Evolutionary conservation across 2,888 invertebrate species (phyloP), one percentile per base, ranked within the genome.

Genomic region (Dimorphilus gyrociliatus): DNA sequence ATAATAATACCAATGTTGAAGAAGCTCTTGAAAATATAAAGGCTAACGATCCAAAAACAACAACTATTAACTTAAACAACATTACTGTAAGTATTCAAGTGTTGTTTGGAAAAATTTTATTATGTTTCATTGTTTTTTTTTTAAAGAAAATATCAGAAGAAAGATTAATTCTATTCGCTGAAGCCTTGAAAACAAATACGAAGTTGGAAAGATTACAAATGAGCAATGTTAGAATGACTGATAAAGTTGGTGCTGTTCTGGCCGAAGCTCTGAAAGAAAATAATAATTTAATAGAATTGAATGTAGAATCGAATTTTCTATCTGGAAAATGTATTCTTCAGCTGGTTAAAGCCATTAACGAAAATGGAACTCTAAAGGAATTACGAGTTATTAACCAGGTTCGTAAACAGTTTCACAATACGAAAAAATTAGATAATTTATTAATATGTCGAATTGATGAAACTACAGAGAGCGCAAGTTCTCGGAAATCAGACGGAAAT

Each of bases 331-430:
- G 79, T 38, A 72, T 94, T 54, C 79, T 88, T 43, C 74, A 73
- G 62, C 71, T 97, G 43, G 73, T 92, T 37, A 76, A 76, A 62
- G 73, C 86, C 32, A 72, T 94, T 55, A 74, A 90, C 40, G 74
- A 76, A 51, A 80, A 81, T 48, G 78, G 80, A 62, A 73, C 75
- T 38, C 74, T 92, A 28, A 81, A 85, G 66, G 92, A 94, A 69
- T 84, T 94, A 67, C 74, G 90, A 61, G 88, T 88, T 46, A 79
- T 88, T 42, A 97, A 97, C 68, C 94, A 97, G 80, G 92, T 88
- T 64, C 51, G 40, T 29, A 50, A 15, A 13, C 12, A 15, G 12
- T 7, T n/a, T n/a, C n/a, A n/a, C n/a, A n/a, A n/a, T n/a, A n/a
- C n/a, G n/a, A n/a, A n/a, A n/a, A n/a, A n/a, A n/a, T n/a, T n/a